A percentile compares a stretch with the other conserved stretches of the same genome.
Conservation (phyloP, 1,140 invertebrate genomes). For the Sogatella furcifera region DNA sequence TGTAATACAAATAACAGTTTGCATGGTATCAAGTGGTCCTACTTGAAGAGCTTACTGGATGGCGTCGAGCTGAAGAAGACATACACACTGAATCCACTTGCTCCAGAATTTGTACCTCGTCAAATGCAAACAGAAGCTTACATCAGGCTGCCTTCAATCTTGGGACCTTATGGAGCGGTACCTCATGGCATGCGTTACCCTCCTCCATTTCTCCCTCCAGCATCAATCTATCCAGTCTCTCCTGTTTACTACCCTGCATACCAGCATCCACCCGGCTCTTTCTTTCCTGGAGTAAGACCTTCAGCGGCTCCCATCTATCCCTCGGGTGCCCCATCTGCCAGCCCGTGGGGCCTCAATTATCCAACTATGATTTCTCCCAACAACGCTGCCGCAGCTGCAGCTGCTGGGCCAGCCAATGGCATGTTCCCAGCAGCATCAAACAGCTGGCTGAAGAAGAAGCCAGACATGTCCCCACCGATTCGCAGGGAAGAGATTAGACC, state of each 20-base stretch:
- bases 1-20: slow-evolving; percentile 64
- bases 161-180: slow-evolving; percentile 6
- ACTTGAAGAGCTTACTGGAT: slow-evolving; percentile 55
- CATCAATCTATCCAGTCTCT: slow-evolving; percentile 21
- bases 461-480: slow-evolving; percentile 8
- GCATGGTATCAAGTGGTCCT: slow-evolving; percentile 58
- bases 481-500: slow-evolving; percentile 17
- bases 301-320: slow-evolving; percentile 7
- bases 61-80: slow-evolving; percentile 60
- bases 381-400: not conserved
- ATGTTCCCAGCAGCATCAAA: slow-evolving; percentile 4
- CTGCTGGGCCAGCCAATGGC: not conserved
- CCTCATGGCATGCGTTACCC: slow-evolving; percentile 16
- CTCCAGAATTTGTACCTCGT: slow-evolving; percentile 66
- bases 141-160: slow-evolving; percentile 21
- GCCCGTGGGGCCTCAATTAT: slow-evolving; percentile 9
- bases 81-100: slow-evolving; percentile 70
- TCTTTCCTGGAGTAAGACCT: slow-evolving; percentile 12
- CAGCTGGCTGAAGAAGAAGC: slow-evolving; percentile 11
- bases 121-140: slow-evolving; percentile 27
- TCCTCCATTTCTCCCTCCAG: slow-evolving; percentile 20
- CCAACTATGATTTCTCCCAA: slow-evolving; percentile 10
- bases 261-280: slow-evolving; percentile 13
- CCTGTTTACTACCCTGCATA: slow-evolving; percentile 16
- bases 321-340: not conserved